Evolutionary conservation across 2,797 vertebrate genomes (phyloP).

Genomic region (Holocentrus rufus): DNA sequence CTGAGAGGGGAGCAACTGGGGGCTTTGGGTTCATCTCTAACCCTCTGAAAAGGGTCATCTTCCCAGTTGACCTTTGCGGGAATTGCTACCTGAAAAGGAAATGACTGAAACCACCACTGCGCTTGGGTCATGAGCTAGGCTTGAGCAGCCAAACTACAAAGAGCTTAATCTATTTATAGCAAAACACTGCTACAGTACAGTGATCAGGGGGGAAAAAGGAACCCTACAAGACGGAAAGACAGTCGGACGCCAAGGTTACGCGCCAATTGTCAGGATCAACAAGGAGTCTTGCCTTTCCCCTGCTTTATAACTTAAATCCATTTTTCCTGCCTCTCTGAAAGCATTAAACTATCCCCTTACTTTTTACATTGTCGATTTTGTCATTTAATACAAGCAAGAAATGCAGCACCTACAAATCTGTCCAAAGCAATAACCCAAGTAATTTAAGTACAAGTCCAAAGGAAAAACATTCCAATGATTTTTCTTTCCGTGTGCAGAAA

Average conservation of each 20-base stretch:
- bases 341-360: constrained; percentile 62
- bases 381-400: constrained; percentile 60
- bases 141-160: constrained; percentile 68
- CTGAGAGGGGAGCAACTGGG: constrained; percentile 33
- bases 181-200: constrained; percentile 79
- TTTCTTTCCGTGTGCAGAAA: constrained; percentile 20
- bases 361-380: constrained; percentile 58
- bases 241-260: constrained; percentile 64
- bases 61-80: constrained; percentile 66
- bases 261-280: constrained; percentile 65
- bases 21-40: constrained; percentile 72
- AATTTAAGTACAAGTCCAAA: constrained; percentile 21
- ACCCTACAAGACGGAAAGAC: constrained; percentile 67
- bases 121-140: constrained; percentile 70
- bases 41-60: constrained; percentile 68
- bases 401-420: constrained; percentile 53
- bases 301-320: constrained; percentile 56
- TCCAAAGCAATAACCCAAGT: constrained; percentile 42
- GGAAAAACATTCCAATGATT: constrained; percentile 37
- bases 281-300: constrained; percentile 37
- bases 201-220: constrained; percentile 62
- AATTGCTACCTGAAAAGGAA: constrained; percentile 80
- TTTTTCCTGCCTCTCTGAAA: constrained; percentile 48
- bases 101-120: constrained; percentile 73
- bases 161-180: constrained; percentile 84